A percentile compares a stretch with the other conserved stretches of the same genome.
phyloP scores from a whole-genome alignment of 2,888 invertebrate genomes.

The Meliscaeva auricollis region DNA sequence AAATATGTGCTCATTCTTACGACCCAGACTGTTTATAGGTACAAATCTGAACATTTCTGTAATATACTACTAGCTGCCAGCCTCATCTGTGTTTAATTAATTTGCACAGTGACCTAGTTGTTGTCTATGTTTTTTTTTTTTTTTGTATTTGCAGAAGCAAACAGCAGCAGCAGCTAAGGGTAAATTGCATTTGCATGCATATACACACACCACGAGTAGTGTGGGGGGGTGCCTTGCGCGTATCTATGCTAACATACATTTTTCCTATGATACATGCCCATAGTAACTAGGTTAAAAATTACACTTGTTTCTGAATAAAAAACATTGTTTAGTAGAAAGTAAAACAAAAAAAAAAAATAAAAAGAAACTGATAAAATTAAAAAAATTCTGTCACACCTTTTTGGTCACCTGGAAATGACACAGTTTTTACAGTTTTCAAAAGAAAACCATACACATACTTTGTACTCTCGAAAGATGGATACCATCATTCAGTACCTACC shows the following conservation, averaged over 20 bases:
- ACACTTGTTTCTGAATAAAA: conserved; percentile 67
- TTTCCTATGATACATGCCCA: conserved; percentile 41
- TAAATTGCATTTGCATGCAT: conserved; percentile 71
- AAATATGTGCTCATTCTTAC: background rate
- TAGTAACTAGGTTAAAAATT: conserved; percentile 71
- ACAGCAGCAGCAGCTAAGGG: conserved; percentile 51
- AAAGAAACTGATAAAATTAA: background rate
- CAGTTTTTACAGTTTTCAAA: conserved; percentile 43
- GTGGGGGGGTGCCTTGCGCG: conserved; percentile 30
- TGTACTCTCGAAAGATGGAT: background rate
- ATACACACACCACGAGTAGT: background rate
- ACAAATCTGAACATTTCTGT: conserved; percentile 59
- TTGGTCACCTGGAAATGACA: conserved; percentile 62
- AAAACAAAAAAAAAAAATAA: background rate
- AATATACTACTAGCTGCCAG: conserved; percentile 56
- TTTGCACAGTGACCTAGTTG: conserved; percentile 73
- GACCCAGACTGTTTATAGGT: conserved; percentile 17
- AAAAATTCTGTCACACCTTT: conserved; percentile 58
- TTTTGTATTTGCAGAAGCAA: conserved; percentile 8
- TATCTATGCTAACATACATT: conserved; percentile 33
- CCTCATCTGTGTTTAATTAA: conserved; percentile 74
- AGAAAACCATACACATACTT: conserved; percentile 28
- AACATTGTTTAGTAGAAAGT: conserved; percentile 56
- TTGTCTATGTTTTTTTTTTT: conserved; percentile 44
- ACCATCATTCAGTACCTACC: background rate